phyloP scores from a whole-genome alignment of 2,888 invertebrate genomes.

The Argyresthia albistria region DNA sequence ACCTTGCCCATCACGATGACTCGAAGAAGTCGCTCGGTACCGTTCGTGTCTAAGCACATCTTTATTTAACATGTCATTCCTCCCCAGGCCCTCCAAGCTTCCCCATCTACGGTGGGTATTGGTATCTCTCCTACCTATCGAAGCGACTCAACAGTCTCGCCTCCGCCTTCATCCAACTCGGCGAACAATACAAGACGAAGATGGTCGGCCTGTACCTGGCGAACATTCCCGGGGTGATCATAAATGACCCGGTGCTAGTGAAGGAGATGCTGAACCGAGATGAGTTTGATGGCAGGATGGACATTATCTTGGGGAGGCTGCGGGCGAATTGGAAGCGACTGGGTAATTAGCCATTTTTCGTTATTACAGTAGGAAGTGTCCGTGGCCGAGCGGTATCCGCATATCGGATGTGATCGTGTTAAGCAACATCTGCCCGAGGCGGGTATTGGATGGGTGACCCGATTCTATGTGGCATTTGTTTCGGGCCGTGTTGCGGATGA shows the following conservation, averaged over 20 bases:
- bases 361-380: too few species aligned
- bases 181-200: conserved; percentile 72
- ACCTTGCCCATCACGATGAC: too few species aligned
- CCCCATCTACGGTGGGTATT: conserved; percentile 76
- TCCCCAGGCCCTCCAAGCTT: conserved; percentile 72
- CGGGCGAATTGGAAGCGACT: conserved; percentile 68
- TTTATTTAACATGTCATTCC: too few species aligned
- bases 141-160: conserved; percentile 65
- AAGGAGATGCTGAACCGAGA: conserved; percentile 72
- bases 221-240: conserved; percentile 49
- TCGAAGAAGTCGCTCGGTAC: too few species aligned
- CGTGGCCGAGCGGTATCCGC: too few species aligned
- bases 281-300: conserved; percentile 75
- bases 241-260: conserved; percentile 65
- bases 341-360: too few species aligned
- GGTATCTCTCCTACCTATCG: conserved; percentile 54
- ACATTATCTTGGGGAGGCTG: conserved; percentile 50
- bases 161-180: conserved; percentile 55
- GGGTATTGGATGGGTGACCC: too few species aligned
- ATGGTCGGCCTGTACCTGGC: conserved; percentile 74
- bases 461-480: too few species aligned
- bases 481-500: too few species aligned
- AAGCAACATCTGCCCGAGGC: too few species aligned
- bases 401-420: too few species aligned
- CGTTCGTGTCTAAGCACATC: too few species aligned